Percentiles rank a stretch among this genome's conserved stretches.
phyloP scores from a whole-genome alignment of 1,140 invertebrate species.

The Brachionus calyciflorus region DNA sequence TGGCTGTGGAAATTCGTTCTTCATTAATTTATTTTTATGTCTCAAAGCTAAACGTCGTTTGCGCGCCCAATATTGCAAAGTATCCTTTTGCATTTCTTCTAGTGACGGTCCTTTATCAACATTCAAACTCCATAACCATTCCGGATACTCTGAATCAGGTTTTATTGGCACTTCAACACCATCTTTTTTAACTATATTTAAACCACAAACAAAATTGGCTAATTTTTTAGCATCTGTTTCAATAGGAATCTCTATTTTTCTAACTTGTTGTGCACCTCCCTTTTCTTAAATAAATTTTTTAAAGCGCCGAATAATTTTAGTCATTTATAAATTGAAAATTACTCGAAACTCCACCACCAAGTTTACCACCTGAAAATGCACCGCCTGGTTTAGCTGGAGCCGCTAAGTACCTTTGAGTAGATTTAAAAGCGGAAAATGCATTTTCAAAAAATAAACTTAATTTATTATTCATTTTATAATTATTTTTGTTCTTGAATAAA shows the following conservation, averaged over 20 bases:
- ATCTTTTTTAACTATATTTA: constrained; percentile 28
- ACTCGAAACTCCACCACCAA: constrained; percentile 41
- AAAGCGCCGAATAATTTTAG: too few species aligned
- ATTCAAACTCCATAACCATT: constrained; percentile 34
- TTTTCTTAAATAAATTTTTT: neutral
- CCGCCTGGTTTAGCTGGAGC: neutral
- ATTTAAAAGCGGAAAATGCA: neutral
- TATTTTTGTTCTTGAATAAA: neutral
- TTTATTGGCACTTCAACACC: constrained; percentile 13
- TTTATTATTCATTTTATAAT: constrained; percentile 21
- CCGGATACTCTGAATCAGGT: constrained; percentile 34
- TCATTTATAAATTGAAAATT: neutral
- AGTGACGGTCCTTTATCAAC: constrained; percentile 10
- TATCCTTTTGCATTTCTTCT: constrained; percentile 35
- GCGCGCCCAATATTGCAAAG: constrained; percentile 25
- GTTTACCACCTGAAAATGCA: constrained; percentile 31
- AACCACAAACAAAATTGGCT: constrained; percentile 7
- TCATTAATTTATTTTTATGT: constrained; percentile 44
- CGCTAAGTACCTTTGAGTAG: neutral
- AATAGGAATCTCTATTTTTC: constrained; percentile 10
- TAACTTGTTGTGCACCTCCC: constrained; percentile 30
- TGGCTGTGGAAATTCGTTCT: constrained; percentile 28
- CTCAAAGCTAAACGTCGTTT: constrained; percentile 26
- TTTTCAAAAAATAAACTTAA: neutral
- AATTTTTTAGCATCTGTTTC: constrained; percentile 36